Base-by-base conservation (phyloP, 1,140 invertebrate genomes). In the Orius laevigatus region DNA sequence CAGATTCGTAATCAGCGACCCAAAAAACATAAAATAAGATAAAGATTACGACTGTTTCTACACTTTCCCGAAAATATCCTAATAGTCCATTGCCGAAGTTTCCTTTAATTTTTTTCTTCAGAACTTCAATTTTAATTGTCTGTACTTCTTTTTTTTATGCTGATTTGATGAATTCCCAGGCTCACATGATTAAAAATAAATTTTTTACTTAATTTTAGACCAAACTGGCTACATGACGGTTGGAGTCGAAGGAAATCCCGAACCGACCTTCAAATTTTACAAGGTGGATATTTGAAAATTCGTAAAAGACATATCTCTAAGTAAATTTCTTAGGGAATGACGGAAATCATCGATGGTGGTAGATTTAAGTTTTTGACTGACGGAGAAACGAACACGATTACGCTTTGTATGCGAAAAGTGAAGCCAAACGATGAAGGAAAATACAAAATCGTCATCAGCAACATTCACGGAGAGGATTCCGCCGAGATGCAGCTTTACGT, bases 341-440 rank as follows among this genome's bases (percentile, higher is more conserved):
- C 78, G 5, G 86, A 94, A 64, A 85, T 96, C 55, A 79, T 88
- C 56, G 88, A 93, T 63, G 88, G 88, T 50, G 90, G 89, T 55
- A 75, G 91, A 49, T 93, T 90, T 67, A 90, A 89, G 62, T 87
- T 89, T 60, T 68, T 87, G 40, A 91, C 89, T 9, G 87, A 95
- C 64, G 82, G 86, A 19, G 81, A 87, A 58, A 81, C 76, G 38
- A 92, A 92, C 60, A 76, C 79, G 20, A 84, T 96, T 55, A 91
- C 87, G 16, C 71, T 98, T 41, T 90, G 87, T 63, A 95, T 98
- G 68, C 77, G 88, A 58, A 97, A 98, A 72, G 78, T 88, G 53
- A 93, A 95, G 63, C 81, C 88, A 10, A 89, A 88, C 60, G 95
- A 99, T 78, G 95, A 99, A 69, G 91, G 90, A 31, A 87, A 87